These are phyloP conservation scores for Zoanthus sansibaricus DNA, from an alignment of 92 coral and sea anemone genomes.

Conservation along the genomic window DNA sequence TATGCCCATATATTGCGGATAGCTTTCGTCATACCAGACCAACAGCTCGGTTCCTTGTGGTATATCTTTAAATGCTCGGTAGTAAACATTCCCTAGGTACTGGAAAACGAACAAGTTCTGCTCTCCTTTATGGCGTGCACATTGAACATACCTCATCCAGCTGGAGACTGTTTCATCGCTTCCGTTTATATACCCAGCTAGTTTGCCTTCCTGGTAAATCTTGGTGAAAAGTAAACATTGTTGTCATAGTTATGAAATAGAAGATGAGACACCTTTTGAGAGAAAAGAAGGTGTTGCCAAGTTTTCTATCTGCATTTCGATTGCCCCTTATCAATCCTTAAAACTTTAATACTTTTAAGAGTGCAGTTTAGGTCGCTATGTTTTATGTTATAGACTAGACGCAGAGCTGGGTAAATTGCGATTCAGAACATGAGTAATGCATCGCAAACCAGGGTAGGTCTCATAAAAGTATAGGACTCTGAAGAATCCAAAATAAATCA, in stretches of 20 bases:
- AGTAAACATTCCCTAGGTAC: conserved; percentile 84
- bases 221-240: neutral
- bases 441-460: too few species aligned
- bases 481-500: too few species aligned
- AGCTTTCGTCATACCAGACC: conserved; percentile 96
- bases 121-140: conserved; percentile 89
- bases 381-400: too few species aligned
- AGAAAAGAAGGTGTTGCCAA: too few species aligned
- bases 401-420: too few species aligned
- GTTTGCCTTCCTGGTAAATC: conserved; percentile 81
- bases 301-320: too few species aligned
- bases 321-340: too few species aligned
- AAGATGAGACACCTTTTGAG: too few species aligned
- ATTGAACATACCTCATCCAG: conserved; percentile 97
- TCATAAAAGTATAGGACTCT: too few species aligned
- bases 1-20: conserved; percentile 90
- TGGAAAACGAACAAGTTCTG: conserved; percentile 95
- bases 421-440: too few species aligned
- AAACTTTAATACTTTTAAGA: too few species aligned
- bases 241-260: neutral
- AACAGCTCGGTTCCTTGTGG: conserved; percentile 84
- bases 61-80: conserved; percentile 94
- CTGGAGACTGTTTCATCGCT: conserved; percentile 89
- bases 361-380: too few species aligned
- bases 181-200: conserved; percentile 81